Conservation (phyloP, 2,888 invertebrate genomes). For the Heliothis peltigera region DNA sequence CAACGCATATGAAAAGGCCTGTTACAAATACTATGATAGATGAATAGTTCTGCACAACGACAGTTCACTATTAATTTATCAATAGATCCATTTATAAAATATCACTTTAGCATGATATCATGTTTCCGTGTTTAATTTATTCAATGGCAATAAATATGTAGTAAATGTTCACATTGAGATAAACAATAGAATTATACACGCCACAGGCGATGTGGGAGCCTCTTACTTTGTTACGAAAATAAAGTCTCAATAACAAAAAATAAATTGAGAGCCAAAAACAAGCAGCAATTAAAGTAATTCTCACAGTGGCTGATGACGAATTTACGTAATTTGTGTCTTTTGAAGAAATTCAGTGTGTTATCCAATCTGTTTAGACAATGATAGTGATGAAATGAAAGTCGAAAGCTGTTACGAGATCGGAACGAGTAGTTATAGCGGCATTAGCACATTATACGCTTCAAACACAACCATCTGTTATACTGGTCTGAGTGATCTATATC, state of each 20-base stretch:
- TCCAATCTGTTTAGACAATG: slow-evolving; percentile 88
- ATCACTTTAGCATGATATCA: slow-evolving; percentile 65
- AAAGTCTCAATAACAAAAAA: slow-evolving; percentile 79
- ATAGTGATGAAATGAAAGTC: slow-evolving; percentile 87
- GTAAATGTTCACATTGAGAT: slow-evolving; percentile 61
- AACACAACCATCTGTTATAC: slow-evolving; percentile 23
- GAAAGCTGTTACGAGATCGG: slow-evolving; percentile 85
- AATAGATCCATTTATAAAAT: slow-evolving; percentile 72
- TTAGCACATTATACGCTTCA: slow-evolving; percentile 60
- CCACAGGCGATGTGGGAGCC: slow-evolving; percentile 70
- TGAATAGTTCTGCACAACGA: slow-evolving; percentile 77
- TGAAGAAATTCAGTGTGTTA: slow-evolving; percentile 85
- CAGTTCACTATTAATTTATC: slow-evolving; percentile 76
- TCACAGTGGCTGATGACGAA: slow-evolving; percentile 76
- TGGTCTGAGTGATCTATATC: slow-evolving; percentile 38
- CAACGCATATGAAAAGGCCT: slow-evolving; percentile 80
- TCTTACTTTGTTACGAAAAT: slow-evolving; percentile 79
- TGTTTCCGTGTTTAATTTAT: slow-evolving; percentile 71
- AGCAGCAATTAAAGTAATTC: slow-evolving; percentile 83
- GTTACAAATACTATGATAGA: slow-evolving; percentile 79
- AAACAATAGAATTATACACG: slow-evolving; percentile 63
- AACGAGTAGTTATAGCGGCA: slow-evolving; percentile 72
- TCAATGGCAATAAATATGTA: slow-evolving; percentile 59
- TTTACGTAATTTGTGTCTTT: slow-evolving; percentile 83
- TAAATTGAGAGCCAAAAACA: slow-evolving; percentile 76